Evolutionary conservation across 2,797 vertebrate species (phyloP).

Genomic region (Sebastes nivosus): DNA sequence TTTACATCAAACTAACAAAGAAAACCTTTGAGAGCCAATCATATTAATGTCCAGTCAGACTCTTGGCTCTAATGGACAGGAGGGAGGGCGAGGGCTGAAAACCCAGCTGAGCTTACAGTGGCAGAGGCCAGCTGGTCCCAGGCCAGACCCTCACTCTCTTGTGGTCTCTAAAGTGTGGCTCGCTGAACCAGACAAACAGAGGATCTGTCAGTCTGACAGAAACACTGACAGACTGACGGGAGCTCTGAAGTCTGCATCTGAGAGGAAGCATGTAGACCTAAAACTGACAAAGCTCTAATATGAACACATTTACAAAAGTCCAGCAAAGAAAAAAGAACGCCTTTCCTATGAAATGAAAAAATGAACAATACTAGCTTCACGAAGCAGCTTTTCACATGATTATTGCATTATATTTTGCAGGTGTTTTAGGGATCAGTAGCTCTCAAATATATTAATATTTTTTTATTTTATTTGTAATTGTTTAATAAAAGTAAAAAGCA

Average conservation of each 20-base stretch:
- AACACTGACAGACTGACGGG: neutral
- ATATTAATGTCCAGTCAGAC: conserved; percentile 47
- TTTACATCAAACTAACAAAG: conserved; percentile 45
- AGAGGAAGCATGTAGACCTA: neutral
- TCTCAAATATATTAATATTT: neutral
- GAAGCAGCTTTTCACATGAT: neutral
- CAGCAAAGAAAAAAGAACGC: neutral
- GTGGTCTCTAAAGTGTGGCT: conserved; percentile 23
- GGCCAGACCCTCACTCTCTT: conserved; percentile 35
- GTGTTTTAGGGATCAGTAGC: neutral
- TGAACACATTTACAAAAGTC: neutral
- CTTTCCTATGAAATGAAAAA: neutral
- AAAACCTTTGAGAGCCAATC: conserved; percentile 42
- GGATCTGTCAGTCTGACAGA: conserved; percentile 19
- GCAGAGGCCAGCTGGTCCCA: conserved; percentile 51
- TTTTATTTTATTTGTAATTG: neutral
- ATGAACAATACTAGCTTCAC: neutral
- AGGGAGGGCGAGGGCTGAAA: conserved; percentile 10
- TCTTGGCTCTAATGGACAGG: conserved; percentile 32
- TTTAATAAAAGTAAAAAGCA: neutral
- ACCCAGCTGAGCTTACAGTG: conserved; percentile 53
- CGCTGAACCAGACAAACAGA: conserved; percentile 16
- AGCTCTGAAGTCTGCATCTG: neutral
- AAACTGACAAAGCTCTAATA: neutral
- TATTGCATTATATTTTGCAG: neutral